Evolutionary conservation across 1,140 invertebrate species (phyloP), one percentile per base, ranked within the genome.

Genomic region (Ceratina calcarata): DNA sequence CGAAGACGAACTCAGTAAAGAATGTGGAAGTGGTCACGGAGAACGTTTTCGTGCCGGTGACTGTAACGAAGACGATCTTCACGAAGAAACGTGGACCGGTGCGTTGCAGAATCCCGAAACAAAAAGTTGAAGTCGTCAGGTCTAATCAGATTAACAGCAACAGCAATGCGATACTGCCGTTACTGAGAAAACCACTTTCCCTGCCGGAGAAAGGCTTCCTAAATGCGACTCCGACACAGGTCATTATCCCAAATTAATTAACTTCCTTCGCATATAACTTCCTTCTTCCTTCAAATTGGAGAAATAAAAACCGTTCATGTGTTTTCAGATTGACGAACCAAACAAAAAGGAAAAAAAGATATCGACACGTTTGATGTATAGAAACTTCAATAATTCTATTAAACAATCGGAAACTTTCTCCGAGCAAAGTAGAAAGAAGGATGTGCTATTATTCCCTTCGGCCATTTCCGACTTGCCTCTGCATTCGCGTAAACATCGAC

Each of bases 31-130:
- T 78, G 6, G 51, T 78, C 8, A 78, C 76, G 8, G 60, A 78
- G 8, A 78, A 78, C 45, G 68, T 78, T 55, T 24, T 78, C 16
- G 68, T 78, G 7, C 76, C 76, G 3, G 45, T 78, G 12, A 68
- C 76, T 0, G 45, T 78, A 20, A 57, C 18, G 0, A 78, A 65
- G 8, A 64, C 60, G 0, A 18, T 78, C 7, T 65, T 27, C 51
- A 45, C 20, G 1, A 64, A 45, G n/a, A 57, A 45, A 37, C 32
- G 0, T 3, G 12, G 13, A 4, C 6, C 27, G 2, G 2, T 37
- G 8, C 66, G n/a, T 20, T 22, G 37, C 1, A 64, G 49, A 15
- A 1, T 37, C 18, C n/a, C 51, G 1, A 2, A 65, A 20, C n/a
- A 3, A 20, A 55, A 13, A 13, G 24, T 20, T 0, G 0, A 72